Evolutionary conservation across 35 echinoderm and acorn worm species (phyloP).

Genomic region (Stichopus chloronotus): DNA sequence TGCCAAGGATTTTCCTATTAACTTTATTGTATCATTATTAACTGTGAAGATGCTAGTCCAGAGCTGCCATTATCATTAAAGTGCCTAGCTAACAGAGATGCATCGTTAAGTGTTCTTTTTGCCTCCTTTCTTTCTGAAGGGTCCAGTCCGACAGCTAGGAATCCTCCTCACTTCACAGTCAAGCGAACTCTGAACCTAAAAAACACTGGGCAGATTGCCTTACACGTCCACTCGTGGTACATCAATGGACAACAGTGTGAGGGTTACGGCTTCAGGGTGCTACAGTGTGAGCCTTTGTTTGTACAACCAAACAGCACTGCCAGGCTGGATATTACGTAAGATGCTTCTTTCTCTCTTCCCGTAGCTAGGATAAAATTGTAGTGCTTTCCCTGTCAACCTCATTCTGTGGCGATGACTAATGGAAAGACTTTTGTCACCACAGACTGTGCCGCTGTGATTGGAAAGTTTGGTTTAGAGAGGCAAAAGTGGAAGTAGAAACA

Average conservation of each 20-base stretch:
- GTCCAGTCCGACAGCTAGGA: constrained; percentile 82
- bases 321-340: constrained; percentile 98
- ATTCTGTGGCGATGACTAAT: too few relatives aligned
- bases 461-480: too few relatives aligned
- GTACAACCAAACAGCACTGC: constrained; percentile 84
- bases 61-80: too few relatives aligned
- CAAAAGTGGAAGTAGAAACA: too few relatives aligned
- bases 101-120: neutral
- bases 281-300: constrained; percentile 83
- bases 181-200: constrained; percentile 86
- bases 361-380: neutral
- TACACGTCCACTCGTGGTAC: constrained; percentile 81
- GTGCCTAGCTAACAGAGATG: too few relatives aligned
- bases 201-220: constrained; percentile 87
- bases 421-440: too few relatives aligned
- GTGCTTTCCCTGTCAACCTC: too few relatives aligned
- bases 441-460: too few relatives aligned
- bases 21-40: too few relatives aligned
- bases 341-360: neutral
- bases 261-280: constrained; percentile 88
- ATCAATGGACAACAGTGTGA: constrained; percentile 94
- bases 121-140: constrained; percentile 46
- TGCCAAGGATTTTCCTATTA: too few relatives aligned
- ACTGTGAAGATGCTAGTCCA: too few relatives aligned
- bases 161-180: constrained; percentile 95